Evolutionary conservation across 2,797 vertebrate species (phyloP).

Genomic region (Sebastolobus altivelis): DNA sequence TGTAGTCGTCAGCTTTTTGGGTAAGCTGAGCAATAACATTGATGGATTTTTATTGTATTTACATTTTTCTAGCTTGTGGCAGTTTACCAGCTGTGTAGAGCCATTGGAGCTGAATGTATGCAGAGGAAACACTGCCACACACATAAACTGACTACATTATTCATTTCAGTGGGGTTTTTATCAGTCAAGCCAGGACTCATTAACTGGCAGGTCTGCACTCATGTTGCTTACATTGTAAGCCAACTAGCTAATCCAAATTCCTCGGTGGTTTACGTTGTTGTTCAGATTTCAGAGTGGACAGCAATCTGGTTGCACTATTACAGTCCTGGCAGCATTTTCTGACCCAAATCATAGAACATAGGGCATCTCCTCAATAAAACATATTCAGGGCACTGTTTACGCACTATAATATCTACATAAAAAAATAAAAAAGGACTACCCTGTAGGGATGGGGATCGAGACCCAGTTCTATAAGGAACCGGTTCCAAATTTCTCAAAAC

Average conservation of each 20-base stretch:
- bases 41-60: slow-evolving; percentile 36
- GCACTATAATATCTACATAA: background rate
- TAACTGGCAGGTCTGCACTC: slow-evolving; percentile 34
- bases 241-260: slow-evolving; percentile 36
- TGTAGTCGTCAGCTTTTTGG: slow-evolving; percentile 13
- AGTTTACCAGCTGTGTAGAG: slow-evolving; percentile 40
- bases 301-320: slow-evolving; percentile 26
- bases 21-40: slow-evolving; percentile 15
- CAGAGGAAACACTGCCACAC: slow-evolving; percentile 22
- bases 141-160: slow-evolving; percentile 14
- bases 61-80: slow-evolving; percentile 31
- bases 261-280: slow-evolving; percentile 21
- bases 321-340: slow-evolving; percentile 28
- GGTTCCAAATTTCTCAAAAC: too few relatives aligned
- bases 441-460: too few relatives aligned
- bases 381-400: background rate
- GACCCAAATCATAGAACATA: slow-evolving; percentile 15
- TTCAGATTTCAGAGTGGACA: slow-evolving; percentile 35
- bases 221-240: slow-evolving; percentile 18
- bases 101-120: slow-evolving; percentile 19
- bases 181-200: slow-evolving; percentile 42
- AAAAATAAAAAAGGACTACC: background rate
- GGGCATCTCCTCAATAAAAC: background rate
- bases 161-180: slow-evolving; percentile 46
- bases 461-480: too few relatives aligned